Conservation (phyloP, 1,140 invertebrate species). For the Aplysia californica region DNA sequence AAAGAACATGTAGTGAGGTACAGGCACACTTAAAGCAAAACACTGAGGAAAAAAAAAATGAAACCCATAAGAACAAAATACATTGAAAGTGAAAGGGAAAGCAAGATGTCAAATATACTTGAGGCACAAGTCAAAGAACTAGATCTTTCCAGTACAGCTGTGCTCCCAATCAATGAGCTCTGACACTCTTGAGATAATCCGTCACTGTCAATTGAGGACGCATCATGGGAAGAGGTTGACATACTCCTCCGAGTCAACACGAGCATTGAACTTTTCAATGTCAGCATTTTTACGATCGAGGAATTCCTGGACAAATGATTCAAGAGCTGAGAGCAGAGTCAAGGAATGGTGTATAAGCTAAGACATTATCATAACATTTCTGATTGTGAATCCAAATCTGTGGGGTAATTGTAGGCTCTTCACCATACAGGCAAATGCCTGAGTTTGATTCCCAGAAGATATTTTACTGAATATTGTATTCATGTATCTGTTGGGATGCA, state of each 20-base stretch:
- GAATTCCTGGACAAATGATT: slow-evolving; percentile 47
- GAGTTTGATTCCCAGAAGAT: no score
- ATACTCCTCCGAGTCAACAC: slow-evolving; percentile 45
- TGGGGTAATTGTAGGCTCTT: neutral
- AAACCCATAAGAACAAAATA: no score
- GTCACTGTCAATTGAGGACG: neutral
- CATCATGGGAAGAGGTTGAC: slow-evolving; percentile 46
- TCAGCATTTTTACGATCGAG: slow-evolving; percentile 48
- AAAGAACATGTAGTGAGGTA: no score
- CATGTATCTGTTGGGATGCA: neutral
- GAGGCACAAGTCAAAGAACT: neutral
- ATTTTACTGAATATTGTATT: neutral
- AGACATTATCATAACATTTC: neutral
- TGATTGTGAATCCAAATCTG: neutral
- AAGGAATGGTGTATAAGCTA: neutral
- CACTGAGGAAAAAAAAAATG: no score
- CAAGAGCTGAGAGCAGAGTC: slow-evolving; percentile 38
- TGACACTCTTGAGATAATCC: neutral
- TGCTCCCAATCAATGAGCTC: neutral
- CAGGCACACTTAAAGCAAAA: no score
- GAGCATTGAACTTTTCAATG: slow-evolving; percentile 44
- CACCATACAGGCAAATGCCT: no score
- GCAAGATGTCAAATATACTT: neutral
- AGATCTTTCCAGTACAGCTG: neutral
- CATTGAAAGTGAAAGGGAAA: no score